A percentile compares a stretch with the other conserved stretches of the same genome.
Evolutionary conservation across 2,888 invertebrate genomes (phyloP).

Genomic region (Brenthis hecate): DNA sequence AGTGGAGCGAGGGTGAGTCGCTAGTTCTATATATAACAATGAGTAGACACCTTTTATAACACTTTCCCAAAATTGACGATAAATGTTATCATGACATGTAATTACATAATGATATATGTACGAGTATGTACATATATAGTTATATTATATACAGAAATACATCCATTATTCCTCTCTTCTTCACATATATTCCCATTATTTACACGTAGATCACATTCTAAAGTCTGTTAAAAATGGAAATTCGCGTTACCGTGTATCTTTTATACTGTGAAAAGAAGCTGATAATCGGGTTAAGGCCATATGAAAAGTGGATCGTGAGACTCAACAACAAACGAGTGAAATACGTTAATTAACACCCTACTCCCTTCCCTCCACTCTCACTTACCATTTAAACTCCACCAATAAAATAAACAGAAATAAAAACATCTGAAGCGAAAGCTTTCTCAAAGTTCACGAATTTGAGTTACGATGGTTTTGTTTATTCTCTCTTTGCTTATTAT

Average conservation of each 20-base stretch:
- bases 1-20: too few species aligned
- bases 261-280: conserved; percentile 16
- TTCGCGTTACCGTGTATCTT: conserved; percentile 5
- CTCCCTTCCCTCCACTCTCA: conserved; percentile 2
- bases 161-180: too few species aligned
- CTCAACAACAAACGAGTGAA: conserved; percentile 32
- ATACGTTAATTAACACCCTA: conserved; percentile 36
- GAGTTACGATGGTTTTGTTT: background rate
- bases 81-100: too few species aligned
- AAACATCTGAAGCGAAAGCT: conserved; percentile 26
- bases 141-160: too few species aligned
- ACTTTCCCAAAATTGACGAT: too few species aligned
- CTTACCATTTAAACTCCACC: conserved; percentile 20
- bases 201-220: too few species aligned
- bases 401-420: conserved; percentile 36
- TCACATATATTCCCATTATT: too few species aligned
- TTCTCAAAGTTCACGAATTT: conserved; percentile 11
- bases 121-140: too few species aligned
- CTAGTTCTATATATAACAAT: too few species aligned
- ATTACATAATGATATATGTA: too few species aligned
- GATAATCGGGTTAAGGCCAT: conserved; percentile 37
- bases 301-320: conserved; percentile 31
- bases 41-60: too few species aligned
- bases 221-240: conserved; percentile 2
- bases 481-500: background rate